Evolutionary conservation across 2,888 invertebrate genomes (phyloP).

Genomic region (Disparrhopalites patrizii): DNA sequence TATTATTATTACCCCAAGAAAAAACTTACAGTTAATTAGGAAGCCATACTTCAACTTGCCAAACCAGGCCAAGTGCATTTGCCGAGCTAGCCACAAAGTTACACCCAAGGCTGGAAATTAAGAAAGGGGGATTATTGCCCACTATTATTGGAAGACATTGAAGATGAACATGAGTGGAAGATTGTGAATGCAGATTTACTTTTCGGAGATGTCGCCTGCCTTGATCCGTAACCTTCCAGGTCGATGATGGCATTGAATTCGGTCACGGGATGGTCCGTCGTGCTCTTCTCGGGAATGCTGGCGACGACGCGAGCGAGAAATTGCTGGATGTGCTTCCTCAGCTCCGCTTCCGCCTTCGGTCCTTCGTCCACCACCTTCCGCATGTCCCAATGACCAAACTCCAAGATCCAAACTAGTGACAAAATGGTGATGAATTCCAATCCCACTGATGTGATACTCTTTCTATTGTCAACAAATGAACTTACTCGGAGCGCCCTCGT

Average conservation of each 20-base stretch:
- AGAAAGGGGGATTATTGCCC: too few relatives aligned
- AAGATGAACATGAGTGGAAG: too few relatives aligned
- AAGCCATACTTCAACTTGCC: background rate
- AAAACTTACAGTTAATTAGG: constrained; percentile 5
- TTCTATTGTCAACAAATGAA: too few relatives aligned
- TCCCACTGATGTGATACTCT: too few relatives aligned
- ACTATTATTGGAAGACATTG: too few relatives aligned
- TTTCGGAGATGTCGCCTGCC: background rate
- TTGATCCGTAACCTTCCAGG: constrained; percentile 8
- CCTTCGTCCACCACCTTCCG: constrained; percentile 1
- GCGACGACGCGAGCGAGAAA: background rate
- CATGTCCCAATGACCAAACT: constrained; percentile 10
- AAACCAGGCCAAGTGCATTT: constrained; percentile 2
- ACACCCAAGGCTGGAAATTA: background rate
- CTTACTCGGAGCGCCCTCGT: constrained; percentile 16
- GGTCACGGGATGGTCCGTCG: background rate
- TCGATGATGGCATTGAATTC: constrained; percentile 6
- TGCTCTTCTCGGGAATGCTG: background rate
- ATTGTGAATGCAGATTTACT: too few relatives aligned
- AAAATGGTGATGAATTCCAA: too few relatives aligned
- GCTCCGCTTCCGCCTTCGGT: background rate
- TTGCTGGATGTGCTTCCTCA: constrained; percentile 5
- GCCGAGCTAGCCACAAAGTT: constrained; percentile 5
- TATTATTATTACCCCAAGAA: too few relatives aligned
- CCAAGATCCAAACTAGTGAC: constrained; percentile 17